Percentiles rank a stretch among this genome's conserved stretches.
Conservation (phyloP, 2,888 invertebrate species). For the Drosophila tanythrix region DNA sequence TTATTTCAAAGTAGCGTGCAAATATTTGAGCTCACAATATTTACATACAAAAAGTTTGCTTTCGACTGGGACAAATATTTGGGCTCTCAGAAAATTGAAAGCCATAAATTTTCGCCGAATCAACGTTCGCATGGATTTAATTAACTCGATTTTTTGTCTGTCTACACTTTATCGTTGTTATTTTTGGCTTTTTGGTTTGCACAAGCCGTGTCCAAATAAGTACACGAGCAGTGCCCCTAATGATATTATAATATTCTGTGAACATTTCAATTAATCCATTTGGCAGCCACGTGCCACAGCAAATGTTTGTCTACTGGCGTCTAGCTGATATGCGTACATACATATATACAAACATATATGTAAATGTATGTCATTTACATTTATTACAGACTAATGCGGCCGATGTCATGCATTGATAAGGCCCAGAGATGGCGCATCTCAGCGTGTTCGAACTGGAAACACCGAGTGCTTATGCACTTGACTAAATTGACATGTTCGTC, state of each 20-base stretch:
- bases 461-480: conserved; percentile 33
- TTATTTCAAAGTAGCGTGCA: conserved; percentile 24
- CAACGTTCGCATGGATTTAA: conserved; percentile 62
- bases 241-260: conserved; percentile 60
- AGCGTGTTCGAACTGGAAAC: conserved; percentile 21
- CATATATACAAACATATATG: conserved; percentile 10
- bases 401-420: conserved; percentile 65
- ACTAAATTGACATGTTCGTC: neutral
- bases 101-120: conserved; percentile 67
- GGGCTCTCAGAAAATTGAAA: conserved; percentile 48
- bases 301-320: conserved; percentile 18
- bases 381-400: conserved; percentile 51
- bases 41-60: conserved; percentile 32
- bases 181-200: conserved; percentile 9
- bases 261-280: conserved; percentile 63
- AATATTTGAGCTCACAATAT: conserved; percentile 59
- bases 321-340: conserved; percentile 15
- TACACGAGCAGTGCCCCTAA: conserved; percentile 21
- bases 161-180: conserved; percentile 7
- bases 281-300: conserved; percentile 62
- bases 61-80: conserved; percentile 52
- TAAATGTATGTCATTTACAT: neutral
- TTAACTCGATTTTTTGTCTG: conserved; percentile 45
- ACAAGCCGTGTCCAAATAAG: conserved; percentile 51
- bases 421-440: conserved; percentile 21